A percentile compares a stretch with the other conserved stretches of the same genome.
Evolutionary conservation across 1,140 invertebrate species (phyloP).

Genomic region (Ruditapes philippinarum): DNA sequence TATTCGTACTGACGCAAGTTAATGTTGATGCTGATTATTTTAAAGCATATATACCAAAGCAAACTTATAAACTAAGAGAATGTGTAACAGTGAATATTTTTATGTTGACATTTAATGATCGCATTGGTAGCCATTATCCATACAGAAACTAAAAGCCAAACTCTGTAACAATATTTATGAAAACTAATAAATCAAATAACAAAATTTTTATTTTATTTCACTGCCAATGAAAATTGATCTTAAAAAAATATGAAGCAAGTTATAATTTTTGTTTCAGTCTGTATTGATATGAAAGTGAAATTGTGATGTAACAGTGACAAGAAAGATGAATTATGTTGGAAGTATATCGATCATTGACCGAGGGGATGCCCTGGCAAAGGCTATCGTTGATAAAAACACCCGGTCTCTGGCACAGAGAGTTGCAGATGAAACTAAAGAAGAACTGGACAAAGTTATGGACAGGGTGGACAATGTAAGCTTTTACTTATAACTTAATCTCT

Average conservation of each 20-base stretch:
- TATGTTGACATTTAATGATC: too few species aligned
- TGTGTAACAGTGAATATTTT: too few species aligned
- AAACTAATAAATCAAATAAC: neutral
- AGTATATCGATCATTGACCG: slow-evolving; percentile 83
- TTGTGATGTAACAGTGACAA: too few species aligned
- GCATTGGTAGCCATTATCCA: too few species aligned
- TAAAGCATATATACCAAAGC: too few species aligned
- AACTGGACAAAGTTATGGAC: slow-evolving; percentile 82
- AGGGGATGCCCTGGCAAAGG: slow-evolving; percentile 83
- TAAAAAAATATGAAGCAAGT: neutral
- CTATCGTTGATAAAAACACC: slow-evolving; percentile 83
- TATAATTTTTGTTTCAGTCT: too few species aligned
- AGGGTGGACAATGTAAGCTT: slow-evolving; percentile 83
- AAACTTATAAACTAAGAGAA: too few species aligned
- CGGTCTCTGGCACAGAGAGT: slow-evolving; percentile 82
- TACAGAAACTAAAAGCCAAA: too few species aligned
- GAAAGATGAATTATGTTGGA: slow-evolving; percentile 82
- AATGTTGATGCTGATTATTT: too few species aligned
- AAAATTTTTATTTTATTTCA: neutral
- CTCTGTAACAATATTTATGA: too few species aligned
- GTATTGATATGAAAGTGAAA: too few species aligned
- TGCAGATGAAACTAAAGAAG: slow-evolving; percentile 84
- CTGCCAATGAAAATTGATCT: neutral
- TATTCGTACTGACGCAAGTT: too few species aligned
- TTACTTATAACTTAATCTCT: neutral